Percentiles rank a stretch among this genome's conserved stretches.
Evolutionary conservation across 2,113 vertebrate species (phyloP).

Genomic region (Malurus melanocephalus): DNA sequence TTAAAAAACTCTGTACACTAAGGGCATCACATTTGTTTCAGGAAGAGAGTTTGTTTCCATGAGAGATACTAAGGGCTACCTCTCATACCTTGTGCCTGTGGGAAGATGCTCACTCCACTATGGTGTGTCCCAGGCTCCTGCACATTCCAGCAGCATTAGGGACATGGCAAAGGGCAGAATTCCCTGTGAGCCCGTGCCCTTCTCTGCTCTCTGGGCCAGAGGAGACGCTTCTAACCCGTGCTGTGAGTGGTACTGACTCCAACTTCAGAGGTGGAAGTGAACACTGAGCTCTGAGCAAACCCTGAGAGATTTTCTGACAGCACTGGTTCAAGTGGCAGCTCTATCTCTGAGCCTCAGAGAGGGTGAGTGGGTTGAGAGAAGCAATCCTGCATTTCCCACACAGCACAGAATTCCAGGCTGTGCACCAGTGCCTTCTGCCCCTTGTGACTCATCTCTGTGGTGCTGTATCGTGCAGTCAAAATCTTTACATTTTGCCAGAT

Average conservation of each 20-base stretch:
- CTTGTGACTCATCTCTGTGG: fast-evolving
- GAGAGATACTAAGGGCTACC: neutral
- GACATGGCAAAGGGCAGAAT: neutral
- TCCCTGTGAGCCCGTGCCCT: fast-evolving
- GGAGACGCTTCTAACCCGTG: neutral
- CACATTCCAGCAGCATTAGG: neutral
- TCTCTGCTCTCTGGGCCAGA: neutral
- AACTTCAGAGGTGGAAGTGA: neutral
- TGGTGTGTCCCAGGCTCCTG: fast-evolving
- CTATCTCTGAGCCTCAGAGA: neutral
- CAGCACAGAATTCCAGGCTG: neutral
- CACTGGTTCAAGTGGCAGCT: neutral
- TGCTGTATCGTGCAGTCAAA: neutral
- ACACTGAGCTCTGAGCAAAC: neutral
- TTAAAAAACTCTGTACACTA: neutral
- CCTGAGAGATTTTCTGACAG: neutral
- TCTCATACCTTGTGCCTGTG: neutral
- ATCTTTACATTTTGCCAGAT: neutral
- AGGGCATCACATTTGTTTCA: neutral
- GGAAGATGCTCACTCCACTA: neutral
- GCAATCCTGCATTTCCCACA: neutral
- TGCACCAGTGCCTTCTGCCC: neutral
- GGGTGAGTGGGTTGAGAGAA: neutral
- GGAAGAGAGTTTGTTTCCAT: neutral
- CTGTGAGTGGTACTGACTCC: neutral